Base-by-base conservation (phyloP, 92 coral and sea anemone genomes). In the Anthopleura xanthogrammica region DNA sequence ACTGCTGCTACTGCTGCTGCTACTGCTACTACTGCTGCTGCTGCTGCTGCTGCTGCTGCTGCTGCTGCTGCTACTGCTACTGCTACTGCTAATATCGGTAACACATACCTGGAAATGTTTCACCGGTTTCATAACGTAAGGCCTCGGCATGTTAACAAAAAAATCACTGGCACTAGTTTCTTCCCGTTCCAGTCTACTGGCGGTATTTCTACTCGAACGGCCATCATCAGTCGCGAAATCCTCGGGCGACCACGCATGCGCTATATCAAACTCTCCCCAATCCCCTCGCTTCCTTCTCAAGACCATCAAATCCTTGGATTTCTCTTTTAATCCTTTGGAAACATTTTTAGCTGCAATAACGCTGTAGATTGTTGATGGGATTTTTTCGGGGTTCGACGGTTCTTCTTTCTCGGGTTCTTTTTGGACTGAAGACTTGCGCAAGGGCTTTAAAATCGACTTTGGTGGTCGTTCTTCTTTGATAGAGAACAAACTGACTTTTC, bases 231-330 rank as follows among this genome's bases (percentile, higher is more conserved):
- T 76, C 72, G 74, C 52, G 6, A 79, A 73, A 46, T 94, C 98
- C 52, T 92, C 97, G 11, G 99, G 98, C 2, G 99, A 92, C 99
- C 98, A 94, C 76, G 93, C 89, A 87, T 96, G 99, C 85, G 93
- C 88, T 77, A 94, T 39, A 42, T 92, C 93, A 64, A 88, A 96
- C 88, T 94, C 95, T 79, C 98, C 99, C 93, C 90, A 91, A 87
- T 96, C 98, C 72, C 94, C 98, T 11, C 91, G 92, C 85, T 90
- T 85, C 42, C 90, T 78, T 75, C 83, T 85, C 64, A 72, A 78
- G 41, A 82, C 85, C 82, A 93, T 89, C 75, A 93, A 19, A 41
- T 84, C 85, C 72, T 87, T 76, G 50, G 92, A 88, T 72, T 88
- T 89, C 20, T 87, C 91, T 71, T 93, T 93, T 23, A 93, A 20